These are phyloP conservation scores for Malurus cyaneus DNA, from an alignment of 2,113 vertebrate species.

Conservation along the genomic window DNA sequence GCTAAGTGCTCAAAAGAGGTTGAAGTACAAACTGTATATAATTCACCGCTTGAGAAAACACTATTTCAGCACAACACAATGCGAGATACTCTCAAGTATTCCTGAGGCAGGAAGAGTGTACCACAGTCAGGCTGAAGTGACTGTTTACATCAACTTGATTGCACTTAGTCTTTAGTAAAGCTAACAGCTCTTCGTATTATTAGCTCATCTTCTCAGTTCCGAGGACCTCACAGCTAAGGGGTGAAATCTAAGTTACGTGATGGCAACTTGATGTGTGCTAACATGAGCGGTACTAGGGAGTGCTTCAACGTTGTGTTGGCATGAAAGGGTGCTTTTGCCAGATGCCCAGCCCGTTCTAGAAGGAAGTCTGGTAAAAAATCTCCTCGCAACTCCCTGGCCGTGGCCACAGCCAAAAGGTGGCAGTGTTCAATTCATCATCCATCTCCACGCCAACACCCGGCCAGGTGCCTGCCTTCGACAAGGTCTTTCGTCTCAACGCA, in stretches of 20 bases:
- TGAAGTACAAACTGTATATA: conserved; percentile 72
- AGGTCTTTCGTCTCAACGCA: neutral
- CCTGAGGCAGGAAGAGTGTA: conserved; percentile 64
- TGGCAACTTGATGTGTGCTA: neutral
- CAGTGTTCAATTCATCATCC: conserved; percentile 67
- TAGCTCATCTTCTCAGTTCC: conserved; percentile 2
- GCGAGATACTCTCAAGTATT: conserved; percentile 73
- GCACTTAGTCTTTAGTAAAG: conserved; percentile 59
- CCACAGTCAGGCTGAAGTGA: conserved; percentile 68
- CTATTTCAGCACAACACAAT: conserved; percentile 69
- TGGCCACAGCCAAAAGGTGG: conserved; percentile 69
- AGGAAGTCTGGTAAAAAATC: neutral
- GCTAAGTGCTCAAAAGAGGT: conserved; percentile 73
- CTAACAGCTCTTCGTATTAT: conserved; percentile 46
- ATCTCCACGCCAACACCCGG: neutral
- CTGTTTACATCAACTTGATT: conserved; percentile 68
- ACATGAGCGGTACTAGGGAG: neutral
- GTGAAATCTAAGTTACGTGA: neutral
- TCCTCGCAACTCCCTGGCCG: neutral
- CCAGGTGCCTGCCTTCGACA: neutral
- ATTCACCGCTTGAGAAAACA: conserved; percentile 74
- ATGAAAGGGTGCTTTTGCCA: neutral
- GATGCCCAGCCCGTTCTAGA: neutral
- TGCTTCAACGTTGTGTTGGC: neutral
- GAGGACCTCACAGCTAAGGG: neutral